phyloP scores from a whole-genome alignment of 2,888 invertebrate genomes.

The Rhimphoctona megacephalus region DNA sequence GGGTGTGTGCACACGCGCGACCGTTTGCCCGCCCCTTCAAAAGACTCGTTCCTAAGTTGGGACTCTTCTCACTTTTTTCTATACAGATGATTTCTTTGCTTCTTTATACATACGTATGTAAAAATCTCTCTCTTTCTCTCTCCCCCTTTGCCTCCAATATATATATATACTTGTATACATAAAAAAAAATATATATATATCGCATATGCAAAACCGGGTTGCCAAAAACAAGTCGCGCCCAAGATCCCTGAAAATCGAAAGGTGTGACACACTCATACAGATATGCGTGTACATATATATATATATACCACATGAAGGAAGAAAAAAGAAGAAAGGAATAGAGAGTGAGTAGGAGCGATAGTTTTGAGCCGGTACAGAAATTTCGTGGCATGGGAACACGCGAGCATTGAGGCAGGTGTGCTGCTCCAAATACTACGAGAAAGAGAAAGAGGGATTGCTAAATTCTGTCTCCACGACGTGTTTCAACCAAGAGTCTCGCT shows the following conservation, averaged over 20 bases:
- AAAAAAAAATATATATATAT: not conserved
- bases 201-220: slow-evolving; percentile 62
- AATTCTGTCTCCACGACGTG: slow-evolving; percentile 60
- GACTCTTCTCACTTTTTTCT: slow-evolving; percentile 61
- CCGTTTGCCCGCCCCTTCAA: slow-evolving; percentile 62
- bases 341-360: slow-evolving; percentile 23
- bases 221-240: slow-evolving; percentile 67
- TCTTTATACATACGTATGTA: slow-evolving; percentile 37
- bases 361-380: slow-evolving; percentile 61
- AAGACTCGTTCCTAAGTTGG: slow-evolving; percentile 29
- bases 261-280: slow-evolving; percentile 30
- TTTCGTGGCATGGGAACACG: slow-evolving; percentile 74
- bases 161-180: not conserved
- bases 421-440: slow-evolving; percentile 64
- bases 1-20: slow-evolving; percentile 59
- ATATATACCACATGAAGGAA: not conserved
- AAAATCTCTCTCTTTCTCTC: not conserved
- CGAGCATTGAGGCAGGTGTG: slow-evolving; percentile 72
- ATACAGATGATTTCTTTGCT: slow-evolving; percentile 62
- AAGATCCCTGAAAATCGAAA: slow-evolving; percentile 35
- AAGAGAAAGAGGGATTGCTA: slow-evolving; percentile 48
- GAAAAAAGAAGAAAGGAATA: not conserved
- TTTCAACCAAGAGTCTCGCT: slow-evolving; percentile 35
- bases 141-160: not conserved
- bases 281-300: not conserved